phyloP scores from a whole-genome alignment of 2,797 vertebrate species.

The Trichosurus vulpecula region DNA sequence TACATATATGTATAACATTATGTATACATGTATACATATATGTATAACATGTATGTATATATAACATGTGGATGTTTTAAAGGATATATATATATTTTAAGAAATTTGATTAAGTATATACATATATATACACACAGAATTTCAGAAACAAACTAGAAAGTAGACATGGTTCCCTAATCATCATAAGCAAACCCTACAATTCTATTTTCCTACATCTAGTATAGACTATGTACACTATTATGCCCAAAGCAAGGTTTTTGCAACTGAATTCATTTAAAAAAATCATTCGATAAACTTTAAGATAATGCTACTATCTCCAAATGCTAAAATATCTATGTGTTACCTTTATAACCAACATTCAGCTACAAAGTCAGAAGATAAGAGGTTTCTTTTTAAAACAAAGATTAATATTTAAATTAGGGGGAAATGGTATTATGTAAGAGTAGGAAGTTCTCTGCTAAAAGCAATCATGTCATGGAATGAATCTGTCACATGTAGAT shows the following conservation, averaged over 20 bases:
- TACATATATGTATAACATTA: too few species aligned
- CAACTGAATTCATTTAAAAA: not conserved
- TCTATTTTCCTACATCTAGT: not conserved
- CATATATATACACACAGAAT: not conserved
- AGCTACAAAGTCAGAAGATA: not conserved
- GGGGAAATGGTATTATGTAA: not conserved
- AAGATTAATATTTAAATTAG: not conserved
- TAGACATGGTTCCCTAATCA: not conserved
- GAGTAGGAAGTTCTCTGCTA: not conserved
- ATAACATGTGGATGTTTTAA: not conserved
- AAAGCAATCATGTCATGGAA: not conserved
- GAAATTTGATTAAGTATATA: not conserved
- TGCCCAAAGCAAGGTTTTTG: not conserved
- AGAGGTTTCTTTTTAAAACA: not conserved
- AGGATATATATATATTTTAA: not conserved
- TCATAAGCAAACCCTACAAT: not conserved
- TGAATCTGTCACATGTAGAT: not conserved
- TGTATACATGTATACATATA: too few species aligned
- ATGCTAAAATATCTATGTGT: not conserved
- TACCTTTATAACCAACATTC: not conserved
- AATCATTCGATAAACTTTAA: not conserved
- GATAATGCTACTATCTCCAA: not conserved
- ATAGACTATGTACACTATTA: not conserved
- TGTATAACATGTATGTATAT: not conserved
- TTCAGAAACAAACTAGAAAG: not conserved